These are phyloP conservation scores for Tetraodon nigroviridis DNA, from an alignment of 2,113 vertebrate genomes.

Conservation along the genomic window DNA sequence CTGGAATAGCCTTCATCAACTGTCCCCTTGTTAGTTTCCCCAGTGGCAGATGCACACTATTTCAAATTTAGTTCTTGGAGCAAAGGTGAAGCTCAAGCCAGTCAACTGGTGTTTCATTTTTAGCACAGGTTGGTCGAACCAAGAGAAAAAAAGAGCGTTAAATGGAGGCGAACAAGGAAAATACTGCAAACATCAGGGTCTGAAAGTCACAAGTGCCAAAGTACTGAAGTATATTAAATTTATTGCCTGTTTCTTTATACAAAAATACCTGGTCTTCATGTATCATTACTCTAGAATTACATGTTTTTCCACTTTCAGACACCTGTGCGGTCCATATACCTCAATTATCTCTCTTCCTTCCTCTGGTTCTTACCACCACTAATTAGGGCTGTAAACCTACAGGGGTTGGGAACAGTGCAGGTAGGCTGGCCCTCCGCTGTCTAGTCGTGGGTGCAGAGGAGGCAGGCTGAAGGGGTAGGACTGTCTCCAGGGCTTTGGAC, in stretches of 20 bases:
- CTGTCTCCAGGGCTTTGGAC: conserved; percentile 93
- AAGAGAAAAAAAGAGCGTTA: conserved; percentile 24
- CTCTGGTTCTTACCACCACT: conserved; percentile 61
- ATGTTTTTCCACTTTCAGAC: conserved; percentile 22
- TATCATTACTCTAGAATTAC: background rate
- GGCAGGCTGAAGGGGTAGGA: conserved; percentile 90
- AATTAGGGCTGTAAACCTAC: conserved; percentile 80
- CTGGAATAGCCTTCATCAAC: background rate
- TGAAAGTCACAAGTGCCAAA: conserved; percentile 9
- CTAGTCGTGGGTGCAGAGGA: conserved; percentile 76
- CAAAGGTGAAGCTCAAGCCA: conserved; percentile 22
- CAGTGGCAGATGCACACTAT: conserved; percentile 24
- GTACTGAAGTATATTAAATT: too few relatives aligned
- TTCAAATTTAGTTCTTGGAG: conserved; percentile 14
- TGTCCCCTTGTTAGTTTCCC: conserved; percentile 19
- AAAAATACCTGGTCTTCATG: background rate
- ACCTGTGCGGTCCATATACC: conserved; percentile 2
- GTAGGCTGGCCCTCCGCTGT: conserved; percentile 92
- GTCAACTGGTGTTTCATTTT: conserved; percentile 79
- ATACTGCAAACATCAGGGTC: conserved; percentile 16
- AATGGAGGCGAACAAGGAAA: conserved; percentile 8
- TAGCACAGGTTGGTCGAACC: conserved; percentile 57
- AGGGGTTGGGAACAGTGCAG: conserved; percentile 91
- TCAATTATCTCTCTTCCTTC: conserved; percentile 23
- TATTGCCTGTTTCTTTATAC: background rate